These are phyloP conservation scores for Thaumatotibia leucotreta DNA, from an alignment of 1,140 invertebrate genomes.

Conservation along the genomic window DNA sequence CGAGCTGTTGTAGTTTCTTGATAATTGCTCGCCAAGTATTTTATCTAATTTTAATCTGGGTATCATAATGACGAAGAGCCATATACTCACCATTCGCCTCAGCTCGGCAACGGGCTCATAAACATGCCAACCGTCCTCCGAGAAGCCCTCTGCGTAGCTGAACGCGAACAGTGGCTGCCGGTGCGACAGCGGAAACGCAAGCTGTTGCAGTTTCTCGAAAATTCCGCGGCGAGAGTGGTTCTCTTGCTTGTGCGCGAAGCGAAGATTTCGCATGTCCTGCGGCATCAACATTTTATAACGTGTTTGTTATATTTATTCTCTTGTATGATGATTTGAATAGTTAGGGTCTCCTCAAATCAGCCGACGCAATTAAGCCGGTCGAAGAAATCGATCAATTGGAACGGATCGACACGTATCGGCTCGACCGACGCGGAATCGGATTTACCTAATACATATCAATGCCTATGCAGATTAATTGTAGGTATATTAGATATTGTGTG, in stretches of 20 bases:
- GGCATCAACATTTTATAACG: neutral
- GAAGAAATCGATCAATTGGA: too few species aligned
- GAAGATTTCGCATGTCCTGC: constrained; percentile 90
- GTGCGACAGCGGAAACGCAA: constrained; percentile 96
- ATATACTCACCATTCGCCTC: constrained; percentile 87
- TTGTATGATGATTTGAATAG: neutral
- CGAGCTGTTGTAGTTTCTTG: constrained; percentile 94
- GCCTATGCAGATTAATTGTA: too few species aligned
- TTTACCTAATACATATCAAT: too few species aligned
- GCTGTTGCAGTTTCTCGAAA: constrained; percentile 95
- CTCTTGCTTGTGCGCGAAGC: constrained; percentile 97
- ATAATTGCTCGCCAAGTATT: constrained; percentile 96
- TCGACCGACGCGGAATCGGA: too few species aligned
- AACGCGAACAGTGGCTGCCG: constrained; percentile 92
- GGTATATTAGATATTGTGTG: too few species aligned
- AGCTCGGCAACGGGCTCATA: constrained; percentile 97
- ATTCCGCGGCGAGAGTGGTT: constrained; percentile 97
- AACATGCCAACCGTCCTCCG: constrained; percentile 96
- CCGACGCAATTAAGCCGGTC: too few species aligned
- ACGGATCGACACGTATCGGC: too few species aligned
- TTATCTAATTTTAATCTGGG: too few species aligned
- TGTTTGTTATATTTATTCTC: neutral
- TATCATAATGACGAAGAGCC: too few species aligned
- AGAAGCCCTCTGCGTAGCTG: constrained; percentile 90
- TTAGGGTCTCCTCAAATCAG: too few species aligned